A percentile compares a stretch with the other conserved stretches of the same genome.
phyloP scores from a whole-genome alignment of 2,113 vertebrate genomes.

The Dunckerocampus dactyliophorus region DNA sequence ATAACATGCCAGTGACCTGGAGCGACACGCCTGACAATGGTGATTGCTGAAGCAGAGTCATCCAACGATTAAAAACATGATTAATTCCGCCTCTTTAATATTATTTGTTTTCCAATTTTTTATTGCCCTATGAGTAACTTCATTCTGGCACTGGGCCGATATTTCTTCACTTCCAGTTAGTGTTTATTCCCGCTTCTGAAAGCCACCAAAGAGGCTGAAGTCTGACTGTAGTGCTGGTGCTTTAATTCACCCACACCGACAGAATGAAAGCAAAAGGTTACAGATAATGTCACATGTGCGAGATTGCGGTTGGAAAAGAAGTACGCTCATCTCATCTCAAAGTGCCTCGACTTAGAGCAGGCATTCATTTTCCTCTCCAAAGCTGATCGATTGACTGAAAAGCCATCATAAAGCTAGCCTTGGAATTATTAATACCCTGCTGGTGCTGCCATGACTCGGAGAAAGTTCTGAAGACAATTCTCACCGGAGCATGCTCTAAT shows the following conservation, averaged over 20 bases:
- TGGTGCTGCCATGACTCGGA: constrained; percentile 40
- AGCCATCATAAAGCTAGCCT: constrained; percentile 38
- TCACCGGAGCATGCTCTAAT: constrained; percentile 45
- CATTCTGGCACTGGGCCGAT: neutral
- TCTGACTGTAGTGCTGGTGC: neutral
- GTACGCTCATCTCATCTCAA: neutral
- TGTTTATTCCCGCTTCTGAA: neutral
- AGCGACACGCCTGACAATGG: too few relatives aligned
- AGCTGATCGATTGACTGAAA: constrained; percentile 39
- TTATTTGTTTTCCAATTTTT: neutral
- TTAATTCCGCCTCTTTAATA: too few relatives aligned
- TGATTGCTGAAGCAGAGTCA: too few relatives aligned
- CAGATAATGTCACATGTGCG: neutral
- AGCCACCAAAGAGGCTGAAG: neutral
- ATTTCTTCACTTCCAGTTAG: neutral
- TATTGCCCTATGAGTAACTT: neutral
- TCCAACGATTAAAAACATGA: too few relatives aligned
- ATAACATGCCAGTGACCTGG: too few relatives aligned
- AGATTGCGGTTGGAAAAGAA: neutral
- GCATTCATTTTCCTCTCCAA: constrained; percentile 23
- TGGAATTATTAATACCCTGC: constrained; percentile 49
- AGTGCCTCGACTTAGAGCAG: constrained; percentile 11
- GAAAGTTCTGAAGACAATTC: constrained; percentile 55
- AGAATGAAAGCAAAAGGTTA: constrained; percentile 5
- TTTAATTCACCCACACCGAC: neutral